Evolutionary conservation across 1,140 invertebrate genomes (phyloP).

Genomic region (Drosophila willistoni): DNA sequence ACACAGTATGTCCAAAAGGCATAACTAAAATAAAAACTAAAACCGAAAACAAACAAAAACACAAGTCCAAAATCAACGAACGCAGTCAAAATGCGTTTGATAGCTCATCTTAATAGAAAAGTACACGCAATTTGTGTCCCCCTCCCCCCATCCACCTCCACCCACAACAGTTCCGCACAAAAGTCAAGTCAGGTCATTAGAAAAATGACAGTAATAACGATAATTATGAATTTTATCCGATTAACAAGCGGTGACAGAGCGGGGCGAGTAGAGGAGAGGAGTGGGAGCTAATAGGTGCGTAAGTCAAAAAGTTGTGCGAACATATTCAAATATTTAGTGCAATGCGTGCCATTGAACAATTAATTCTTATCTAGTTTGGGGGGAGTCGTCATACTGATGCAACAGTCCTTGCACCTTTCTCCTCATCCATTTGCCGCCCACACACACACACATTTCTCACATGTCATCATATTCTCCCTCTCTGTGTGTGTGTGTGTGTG

Average conservation of each 20-base stretch:
- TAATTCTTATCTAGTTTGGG: constrained; percentile 81
- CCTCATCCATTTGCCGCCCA: constrained; percentile 69
- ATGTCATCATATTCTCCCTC: constrained; percentile 55
- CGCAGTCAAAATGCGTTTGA: constrained; percentile 74
- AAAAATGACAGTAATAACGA: constrained; percentile 83
- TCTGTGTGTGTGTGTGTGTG: constrained; percentile 25
- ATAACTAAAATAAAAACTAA: constrained; percentile 5
- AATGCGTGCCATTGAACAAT: constrained; percentile 81
- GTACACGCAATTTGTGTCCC: constrained; percentile 75
- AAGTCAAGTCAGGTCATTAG: constrained; percentile 59
- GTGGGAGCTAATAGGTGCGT: constrained; percentile 13
- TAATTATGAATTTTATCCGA: constrained; percentile 83
- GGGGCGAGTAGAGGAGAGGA: background rate
- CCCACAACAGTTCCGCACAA: too few species aligned
- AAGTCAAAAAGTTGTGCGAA: constrained; percentile 8
- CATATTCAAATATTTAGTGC: constrained; percentile 79
- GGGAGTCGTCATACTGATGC: constrained; percentile 50
- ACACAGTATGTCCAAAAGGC: constrained; percentile 15
- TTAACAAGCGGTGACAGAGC: constrained; percentile 61
- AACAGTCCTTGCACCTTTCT: constrained; percentile 51
- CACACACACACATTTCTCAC: constrained; percentile 64
- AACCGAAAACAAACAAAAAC: constrained; percentile 22
- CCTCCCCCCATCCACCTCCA: too few species aligned
- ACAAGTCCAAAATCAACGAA: constrained; percentile 48
- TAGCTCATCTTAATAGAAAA: constrained; percentile 83